Evolutionary conservation across 2,113 vertebrate genomes (phyloP).

Genomic region (Galeopterus variegatus): DNA sequence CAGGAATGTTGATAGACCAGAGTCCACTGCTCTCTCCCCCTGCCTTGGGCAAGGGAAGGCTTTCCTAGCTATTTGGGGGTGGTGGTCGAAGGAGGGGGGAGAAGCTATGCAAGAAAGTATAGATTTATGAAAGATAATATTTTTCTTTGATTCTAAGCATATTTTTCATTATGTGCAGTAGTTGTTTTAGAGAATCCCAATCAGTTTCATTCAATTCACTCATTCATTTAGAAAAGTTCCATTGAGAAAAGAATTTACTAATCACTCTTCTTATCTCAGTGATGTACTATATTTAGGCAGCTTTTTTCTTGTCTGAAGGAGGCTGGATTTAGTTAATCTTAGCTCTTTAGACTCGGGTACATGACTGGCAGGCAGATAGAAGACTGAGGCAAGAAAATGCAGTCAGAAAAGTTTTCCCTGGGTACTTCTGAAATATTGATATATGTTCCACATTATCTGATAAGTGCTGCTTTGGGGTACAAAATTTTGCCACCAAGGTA

Average conservation of each 20-base stretch:
- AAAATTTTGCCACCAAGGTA: neutral
- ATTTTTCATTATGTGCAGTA: slow-evolving; percentile 28
- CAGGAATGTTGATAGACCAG: neutral
- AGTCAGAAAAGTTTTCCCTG: neutral
- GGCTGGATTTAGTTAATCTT: slow-evolving; percentile 41
- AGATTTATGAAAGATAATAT: neutral
- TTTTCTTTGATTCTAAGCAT: slow-evolving; percentile 32
- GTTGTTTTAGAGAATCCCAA: slow-evolving; percentile 49
- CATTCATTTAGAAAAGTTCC: slow-evolving; percentile 18
- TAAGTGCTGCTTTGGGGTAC: neutral
- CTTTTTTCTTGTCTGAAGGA: slow-evolving; percentile 23
- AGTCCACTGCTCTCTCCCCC: neutral
- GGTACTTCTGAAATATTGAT: neutral
- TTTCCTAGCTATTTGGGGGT: neutral
- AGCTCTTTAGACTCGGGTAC: neutral
- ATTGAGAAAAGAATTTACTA: slow-evolving; percentile 12
- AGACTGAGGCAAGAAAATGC: neutral
- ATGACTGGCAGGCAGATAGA: neutral
- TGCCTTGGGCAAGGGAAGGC: neutral
- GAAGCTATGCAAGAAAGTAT: neutral
- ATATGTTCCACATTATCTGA: neutral
- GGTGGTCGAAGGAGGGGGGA: neutral
- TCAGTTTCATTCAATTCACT: slow-evolving; percentile 39
- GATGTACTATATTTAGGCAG: slow-evolving; percentile 36
- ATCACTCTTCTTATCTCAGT: slow-evolving; percentile 32